phyloP scores from a whole-genome alignment of 2,797 vertebrate genomes.

The Psittacula derbiana region DNA sequence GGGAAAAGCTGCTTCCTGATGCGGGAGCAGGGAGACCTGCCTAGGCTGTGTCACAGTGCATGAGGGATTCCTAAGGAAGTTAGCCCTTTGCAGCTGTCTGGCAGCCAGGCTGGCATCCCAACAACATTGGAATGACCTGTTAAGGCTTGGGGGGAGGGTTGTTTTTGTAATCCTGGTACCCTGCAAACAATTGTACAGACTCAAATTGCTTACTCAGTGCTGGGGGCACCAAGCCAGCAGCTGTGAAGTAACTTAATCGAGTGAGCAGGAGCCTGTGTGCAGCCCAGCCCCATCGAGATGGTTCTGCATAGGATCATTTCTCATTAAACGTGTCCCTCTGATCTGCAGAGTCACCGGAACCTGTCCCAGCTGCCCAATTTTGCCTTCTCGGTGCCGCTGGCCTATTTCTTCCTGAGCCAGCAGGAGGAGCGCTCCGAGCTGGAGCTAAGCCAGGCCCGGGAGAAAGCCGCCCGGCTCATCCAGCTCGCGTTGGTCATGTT shows the following conservation, averaged over 20 bases:
- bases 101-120: background rate
- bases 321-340: background rate
- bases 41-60: background rate
- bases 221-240: background rate
- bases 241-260: background rate
- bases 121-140: fast-evolving
- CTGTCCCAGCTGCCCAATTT: constrained; percentile 97
- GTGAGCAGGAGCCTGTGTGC: background rate
- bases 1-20: background rate
- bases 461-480: constrained; percentile 80
- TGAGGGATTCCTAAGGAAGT: background rate
- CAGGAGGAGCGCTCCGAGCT: constrained; percentile 81
- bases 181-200: background rate
- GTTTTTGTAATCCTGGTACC: background rate
- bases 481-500: constrained; percentile 91
- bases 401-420: constrained; percentile 89
- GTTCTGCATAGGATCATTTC: background rate
- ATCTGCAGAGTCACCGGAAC: constrained; percentile 87
- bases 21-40: too few species aligned
- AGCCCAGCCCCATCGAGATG: background rate
- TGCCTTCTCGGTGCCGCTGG: constrained; percentile 90
- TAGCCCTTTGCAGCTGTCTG: background rate
- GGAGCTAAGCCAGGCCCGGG: constrained; percentile 75
- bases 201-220: background rate
- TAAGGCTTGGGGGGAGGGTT: background rate